Conservation (phyloP, 2,797 vertebrate genomes). For the Phalanger gymnotis region DNA sequence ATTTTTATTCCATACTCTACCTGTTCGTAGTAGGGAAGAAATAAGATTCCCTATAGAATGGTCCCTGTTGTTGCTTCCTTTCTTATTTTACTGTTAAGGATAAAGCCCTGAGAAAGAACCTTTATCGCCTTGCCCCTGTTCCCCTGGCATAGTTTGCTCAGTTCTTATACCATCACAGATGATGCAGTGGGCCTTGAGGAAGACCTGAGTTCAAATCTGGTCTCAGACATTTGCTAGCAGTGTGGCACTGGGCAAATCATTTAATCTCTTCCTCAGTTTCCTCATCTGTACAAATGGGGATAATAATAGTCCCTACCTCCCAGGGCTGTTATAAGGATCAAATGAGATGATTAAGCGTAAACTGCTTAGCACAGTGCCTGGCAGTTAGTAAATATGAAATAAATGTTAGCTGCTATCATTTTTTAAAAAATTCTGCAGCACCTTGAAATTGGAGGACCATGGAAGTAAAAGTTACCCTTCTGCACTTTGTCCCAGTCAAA, state of each 20-base stretch:
- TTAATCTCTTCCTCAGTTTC: neutral
- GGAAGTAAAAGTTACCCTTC: neutral
- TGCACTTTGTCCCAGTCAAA: neutral
- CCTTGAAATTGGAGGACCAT: neutral
- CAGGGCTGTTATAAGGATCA: neutral
- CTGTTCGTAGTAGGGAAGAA: conserved; percentile 26
- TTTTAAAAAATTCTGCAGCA: neutral
- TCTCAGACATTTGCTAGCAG: neutral
- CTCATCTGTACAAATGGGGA: neutral
- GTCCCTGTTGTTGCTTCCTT: neutral
- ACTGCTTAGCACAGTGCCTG: neutral
- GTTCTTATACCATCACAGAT: neutral
- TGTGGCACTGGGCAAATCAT: neutral
- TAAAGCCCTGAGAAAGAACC: neutral
- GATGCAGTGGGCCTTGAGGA: neutral
- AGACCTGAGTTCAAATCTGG: neutral
- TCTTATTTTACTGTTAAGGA: neutral
- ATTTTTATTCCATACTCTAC: conserved; percentile 39
- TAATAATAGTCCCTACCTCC: neutral
- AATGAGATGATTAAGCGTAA: neutral
- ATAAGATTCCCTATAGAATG: neutral
- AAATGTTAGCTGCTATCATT: neutral
- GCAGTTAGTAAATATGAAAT: neutral
- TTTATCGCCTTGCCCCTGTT: too few species aligned
- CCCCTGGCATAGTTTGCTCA: neutral